Base-by-base conservation (phyloP, 2,888 invertebrate genomes). In the Athrips mouffetella region DNA sequence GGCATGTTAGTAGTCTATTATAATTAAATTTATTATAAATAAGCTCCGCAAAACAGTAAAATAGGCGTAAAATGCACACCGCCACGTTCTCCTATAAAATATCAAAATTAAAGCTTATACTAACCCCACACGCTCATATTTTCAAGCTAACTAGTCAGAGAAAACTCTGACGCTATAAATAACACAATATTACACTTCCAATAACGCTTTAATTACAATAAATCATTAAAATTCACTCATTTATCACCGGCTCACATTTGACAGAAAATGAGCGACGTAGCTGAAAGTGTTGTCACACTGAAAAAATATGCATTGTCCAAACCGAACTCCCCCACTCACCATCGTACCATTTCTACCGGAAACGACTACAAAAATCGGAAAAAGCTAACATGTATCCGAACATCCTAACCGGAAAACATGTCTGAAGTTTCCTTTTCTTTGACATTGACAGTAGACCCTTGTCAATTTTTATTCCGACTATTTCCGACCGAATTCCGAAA, bases 211-310 rank as follows among this genome's bases (percentile, higher is more conserved):
- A 55, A 23, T 48, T 52, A 41, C 53, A 60, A 50, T 27, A 55
- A 51, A 40, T 51, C 49, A 51, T 45, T 45, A 48, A 44, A 52
- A 52, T 23, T 27, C 41, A 47, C 21, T 23, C 20, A 49, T 45
- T 23, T 45, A 49, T 20, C 51, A 59, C 70, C 71, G 73, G 73
- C 55, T 54, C 50, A 48, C 41, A 63, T 74, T n/a, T 78, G 81
- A 80, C 80, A 73, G 62, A 65, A 70, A 76, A 67, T 58, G 57
- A 70, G 72, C 79, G 73, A 84, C 84, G 83, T 82, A 68, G 80
- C 77, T 71, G 23, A 1, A 18, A 55, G 45, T 63, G 62, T 67
- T 73, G 62, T 70, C 49, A 65, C 35, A 23, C 8, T 11, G 15
- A 2, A 18, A 21, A 16, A 35, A 25, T 15, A 23, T 21, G n/a